Conservation (phyloP, 1,140 invertebrate genomes). For the Reticulitermes speratus region DNA sequence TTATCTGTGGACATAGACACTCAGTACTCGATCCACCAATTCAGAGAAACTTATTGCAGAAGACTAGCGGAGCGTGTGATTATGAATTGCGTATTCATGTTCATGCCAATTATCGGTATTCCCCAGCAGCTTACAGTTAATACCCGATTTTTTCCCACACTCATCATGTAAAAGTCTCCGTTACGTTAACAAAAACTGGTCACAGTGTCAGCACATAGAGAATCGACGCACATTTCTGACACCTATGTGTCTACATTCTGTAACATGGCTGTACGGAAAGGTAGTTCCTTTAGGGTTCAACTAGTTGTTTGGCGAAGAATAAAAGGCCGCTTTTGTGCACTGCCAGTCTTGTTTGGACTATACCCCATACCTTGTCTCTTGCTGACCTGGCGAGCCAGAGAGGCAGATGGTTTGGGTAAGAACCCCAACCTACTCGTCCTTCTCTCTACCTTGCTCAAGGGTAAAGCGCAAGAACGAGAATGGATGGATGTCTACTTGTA, state of each 20-base stretch:
- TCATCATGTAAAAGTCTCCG: background rate
- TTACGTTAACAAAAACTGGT: background rate
- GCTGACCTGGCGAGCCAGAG: conserved; percentile 5
- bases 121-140: background rate
- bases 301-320: background rate
- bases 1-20: too few species aligned
- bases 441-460: background rate
- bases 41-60: too few species aligned
- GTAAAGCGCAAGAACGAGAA: background rate
- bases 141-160: background rate
- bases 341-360: too few species aligned
- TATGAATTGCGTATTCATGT: background rate
- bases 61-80: too few species aligned
- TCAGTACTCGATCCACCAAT: too few species aligned
- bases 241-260: background rate
- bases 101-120: background rate
- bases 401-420: conserved; percentile 1
- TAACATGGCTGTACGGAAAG: background rate
- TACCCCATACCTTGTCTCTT: background rate
- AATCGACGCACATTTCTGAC: background rate
- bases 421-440: background rate
- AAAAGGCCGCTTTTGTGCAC: background rate
- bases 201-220: background rate
- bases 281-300: background rate
- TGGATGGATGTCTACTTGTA: background rate